Percentiles rank a stretch among this genome's conserved stretches.
These are phyloP conservation scores for Parambassis ranga DNA, from an alignment of 2,797 vertebrate genomes.

Conservation along the genomic window DNA sequence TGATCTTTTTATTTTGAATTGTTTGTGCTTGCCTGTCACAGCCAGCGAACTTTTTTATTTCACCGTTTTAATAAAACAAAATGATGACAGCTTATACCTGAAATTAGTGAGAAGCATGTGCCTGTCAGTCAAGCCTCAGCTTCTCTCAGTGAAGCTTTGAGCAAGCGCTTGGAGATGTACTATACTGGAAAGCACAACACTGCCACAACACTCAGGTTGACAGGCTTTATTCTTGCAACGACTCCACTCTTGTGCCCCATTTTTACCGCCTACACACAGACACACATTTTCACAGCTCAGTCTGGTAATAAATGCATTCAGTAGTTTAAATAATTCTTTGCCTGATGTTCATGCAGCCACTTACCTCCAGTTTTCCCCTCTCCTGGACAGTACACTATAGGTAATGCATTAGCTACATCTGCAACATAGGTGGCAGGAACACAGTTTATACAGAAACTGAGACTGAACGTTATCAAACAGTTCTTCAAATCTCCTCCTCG, in stretches of 20 bases:
- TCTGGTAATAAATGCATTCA: neutral
- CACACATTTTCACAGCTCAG: neutral
- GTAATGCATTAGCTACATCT: constrained; percentile 9
- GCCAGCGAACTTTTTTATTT: neutral
- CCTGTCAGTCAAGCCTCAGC: neutral
- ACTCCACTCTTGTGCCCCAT: neutral
- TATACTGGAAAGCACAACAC: neutral
- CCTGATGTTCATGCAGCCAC: neutral
- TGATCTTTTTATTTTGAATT: too few species aligned
- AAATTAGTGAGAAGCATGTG: neutral
- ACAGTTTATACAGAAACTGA: neutral
- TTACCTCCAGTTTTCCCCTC: neutral
- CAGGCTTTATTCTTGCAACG: neutral
- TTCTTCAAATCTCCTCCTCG: neutral
- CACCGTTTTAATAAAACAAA: too few species aligned
- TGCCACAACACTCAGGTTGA: neutral
- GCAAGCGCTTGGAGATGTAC: neutral
- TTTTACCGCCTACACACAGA: neutral
- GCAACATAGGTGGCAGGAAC: neutral
- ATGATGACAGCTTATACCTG: neutral
- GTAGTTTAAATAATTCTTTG: neutral
- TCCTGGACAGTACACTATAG: neutral
- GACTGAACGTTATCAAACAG: neutral
- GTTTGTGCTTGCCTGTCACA: neutral
- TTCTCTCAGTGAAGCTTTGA: neutral